Evolutionary conservation across 2,888 invertebrate genomes (phyloP), one percentile per base, ranked within the genome.

Genomic region (Sphaerophoria rueppellii): DNA sequence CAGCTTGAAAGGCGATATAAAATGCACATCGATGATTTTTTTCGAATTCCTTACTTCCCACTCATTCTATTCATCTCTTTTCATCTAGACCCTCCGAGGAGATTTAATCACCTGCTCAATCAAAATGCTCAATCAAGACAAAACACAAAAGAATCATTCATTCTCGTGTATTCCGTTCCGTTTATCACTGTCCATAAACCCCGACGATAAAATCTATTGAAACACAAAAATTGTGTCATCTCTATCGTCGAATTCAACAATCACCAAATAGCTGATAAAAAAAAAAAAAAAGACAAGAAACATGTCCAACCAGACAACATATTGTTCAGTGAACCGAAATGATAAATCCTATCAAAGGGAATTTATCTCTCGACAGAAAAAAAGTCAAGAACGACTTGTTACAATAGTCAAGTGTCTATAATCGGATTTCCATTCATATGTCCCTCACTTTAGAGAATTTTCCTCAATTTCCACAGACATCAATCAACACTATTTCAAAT

Each of bases 401-500:
- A 12, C 57, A 24, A 24, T n/a, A 78, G 70, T 78, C 82, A 60
- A 60, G 48, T 11, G 43, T 43, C 43, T 40, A 40, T 63, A 40
- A 72, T 82, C 79, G 54, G 58, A 74, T 82, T 74, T 82, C 79
- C 70, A 82, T 82, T 82, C 82, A 82, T 74, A 70, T 81, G 85
- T 77, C 85, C 81, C 76, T 85, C 85, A 85, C 54, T 81, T 60
- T 7, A 16, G 34, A 76, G 77, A 81, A 73, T 85, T 85, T 81
- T 50, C 81, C 70, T 63, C 67, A 75, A 69, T 80, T 75, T 83
- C 80, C 80, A 72, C 85, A 77, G 63, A 69, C 80, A 85, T 85
- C 85, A 85, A 85, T 85, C 85, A 85, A 77, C 85, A 85, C 85
- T 85, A 81, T 76, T 76, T 35, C n/a, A 35, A n/a, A 43, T 43